Percentiles rank a stretch among this genome's conserved stretches.
Conservation (phyloP, 2,888 invertebrate species). For the Lottia gigantea region DNA sequence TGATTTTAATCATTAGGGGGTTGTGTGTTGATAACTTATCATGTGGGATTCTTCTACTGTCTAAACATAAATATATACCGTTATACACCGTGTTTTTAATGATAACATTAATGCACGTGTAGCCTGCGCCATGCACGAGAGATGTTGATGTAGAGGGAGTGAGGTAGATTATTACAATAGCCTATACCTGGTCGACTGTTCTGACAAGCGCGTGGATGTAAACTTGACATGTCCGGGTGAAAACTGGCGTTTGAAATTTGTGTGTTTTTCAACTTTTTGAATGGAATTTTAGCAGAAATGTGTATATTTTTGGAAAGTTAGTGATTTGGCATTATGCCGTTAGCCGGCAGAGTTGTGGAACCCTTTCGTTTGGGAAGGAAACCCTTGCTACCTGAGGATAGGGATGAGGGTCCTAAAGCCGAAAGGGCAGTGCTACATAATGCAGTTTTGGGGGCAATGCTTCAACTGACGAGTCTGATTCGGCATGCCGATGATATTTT, state of each 20-base stretch:
- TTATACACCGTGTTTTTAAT: neutral
- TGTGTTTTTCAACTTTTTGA: neutral
- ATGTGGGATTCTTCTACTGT: no score
- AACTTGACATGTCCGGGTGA: neutral
- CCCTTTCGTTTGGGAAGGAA: conserved; percentile 49
- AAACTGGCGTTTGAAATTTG: neutral
- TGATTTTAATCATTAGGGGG: no score
- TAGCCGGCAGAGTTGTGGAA: conserved; percentile 50
- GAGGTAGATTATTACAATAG: neutral
- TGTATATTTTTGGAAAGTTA: neutral
- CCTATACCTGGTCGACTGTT: neutral
- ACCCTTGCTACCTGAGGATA: conserved; percentile 35
- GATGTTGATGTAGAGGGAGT: neutral
- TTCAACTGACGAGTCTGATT: conserved; percentile 58
- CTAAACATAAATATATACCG: neutral
- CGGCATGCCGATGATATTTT: conserved; percentile 62
- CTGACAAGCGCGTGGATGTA: conserved; percentile 6
- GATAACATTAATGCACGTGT: no score
- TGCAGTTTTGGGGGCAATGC: conserved; percentile 50
- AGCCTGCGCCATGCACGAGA: neutral
- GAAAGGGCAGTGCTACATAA: conserved; percentile 48
- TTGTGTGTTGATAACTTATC: no score
- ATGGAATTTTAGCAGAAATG: conserved; percentile 6
- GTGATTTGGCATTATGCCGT: conserved; percentile 41
- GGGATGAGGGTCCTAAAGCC: conserved; percentile 35